These are phyloP conservation scores for Trididemnum clinides DNA, from an alignment of 23 tunicate species.

Conservation along the genomic window DNA sequence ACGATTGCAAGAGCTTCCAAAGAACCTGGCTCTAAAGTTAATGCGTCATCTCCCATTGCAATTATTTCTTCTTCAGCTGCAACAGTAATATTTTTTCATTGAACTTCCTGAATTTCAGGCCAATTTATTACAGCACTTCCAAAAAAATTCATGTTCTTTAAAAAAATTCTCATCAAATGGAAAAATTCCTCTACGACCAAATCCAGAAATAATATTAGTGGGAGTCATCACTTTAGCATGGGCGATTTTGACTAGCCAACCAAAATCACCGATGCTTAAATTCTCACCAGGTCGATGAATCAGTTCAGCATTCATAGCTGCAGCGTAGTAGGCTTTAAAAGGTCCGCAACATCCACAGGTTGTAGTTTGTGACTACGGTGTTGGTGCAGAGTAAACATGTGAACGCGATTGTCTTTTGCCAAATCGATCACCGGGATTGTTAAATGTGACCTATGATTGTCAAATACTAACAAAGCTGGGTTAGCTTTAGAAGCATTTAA, in stretches of 20 bases:
- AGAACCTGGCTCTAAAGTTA: no score
- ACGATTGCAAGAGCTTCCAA: no score
- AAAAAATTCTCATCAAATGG: not conserved
- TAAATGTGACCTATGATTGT: constrained; percentile 20
- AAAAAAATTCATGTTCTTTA: not conserved
- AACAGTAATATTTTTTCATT: no score
- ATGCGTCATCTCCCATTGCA: no score
- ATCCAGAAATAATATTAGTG: constrained; percentile 18
- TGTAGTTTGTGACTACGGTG: constrained; percentile 38
- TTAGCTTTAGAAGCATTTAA: constrained; percentile 5
- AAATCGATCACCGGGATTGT: constrained; percentile 14
- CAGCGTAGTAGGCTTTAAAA: constrained; percentile 9
- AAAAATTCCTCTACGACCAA: not conserved
- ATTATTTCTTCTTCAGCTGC: no score
- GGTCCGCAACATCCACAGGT: constrained; percentile 44
- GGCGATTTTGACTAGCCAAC: not conserved
- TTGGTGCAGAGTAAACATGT: constrained; percentile 16
- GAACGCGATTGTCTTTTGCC: constrained; percentile 14
- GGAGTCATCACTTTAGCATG: constrained; percentile 2
- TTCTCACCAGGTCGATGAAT: not conserved
- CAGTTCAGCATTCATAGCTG: not conserved
- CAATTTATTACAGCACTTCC: no score
- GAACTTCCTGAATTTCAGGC: not conserved
- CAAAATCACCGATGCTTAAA: constrained; percentile 24
- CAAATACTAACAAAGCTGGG: not conserved